Evolutionary conservation across 2,113 vertebrate species (phyloP), one percentile per base, ranked within the genome.

Genomic region (Fregetta grallaria): DNA sequence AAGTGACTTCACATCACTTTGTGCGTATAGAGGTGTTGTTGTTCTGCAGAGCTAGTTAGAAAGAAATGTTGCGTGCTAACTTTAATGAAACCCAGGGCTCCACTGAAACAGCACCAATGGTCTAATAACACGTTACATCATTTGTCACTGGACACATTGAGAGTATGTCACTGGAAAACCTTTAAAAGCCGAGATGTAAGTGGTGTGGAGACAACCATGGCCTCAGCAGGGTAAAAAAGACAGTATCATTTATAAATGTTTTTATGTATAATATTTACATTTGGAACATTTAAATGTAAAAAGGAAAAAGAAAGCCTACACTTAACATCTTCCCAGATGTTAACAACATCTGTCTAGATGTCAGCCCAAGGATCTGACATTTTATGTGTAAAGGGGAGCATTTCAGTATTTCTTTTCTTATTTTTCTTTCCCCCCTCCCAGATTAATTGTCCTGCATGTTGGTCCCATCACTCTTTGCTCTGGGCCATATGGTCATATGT

Each of bases 261-360:
- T 98, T 98, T 89, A 84, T 77, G 86, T 97, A 72, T 81, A 97
- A 92, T 97, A 98, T 98, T 98, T 97, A 98, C 95, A 87, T 97
- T 98, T 84, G 88, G 72, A 97, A 90, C 97, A 77, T 96, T 97
- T 68, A 72, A 52, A 89, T 56, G 76, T 74, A 70, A 86, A 96
- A 96, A 81, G 61, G 82, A 76, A 94, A 77, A 94, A 86, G 74
- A 97, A 97, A 96, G 95, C 80, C 93, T 95, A 87, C 85, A 47
- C 94, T 95, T 95, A 77, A 89, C 92, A 94, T 97, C 95, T 97
- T 89, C 97, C 94, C 95, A 97, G 94, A 97, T 97, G 97, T 95
- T 88, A 96, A 82, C 97, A 97, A 90, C 90, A 96, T 97, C 95
- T 97, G 91, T 70, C 91, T 79, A 25, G 72, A 95, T 88, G 93